Conservation (phyloP, 2,113 vertebrate species). For the Camelus bactrianus region DNA sequence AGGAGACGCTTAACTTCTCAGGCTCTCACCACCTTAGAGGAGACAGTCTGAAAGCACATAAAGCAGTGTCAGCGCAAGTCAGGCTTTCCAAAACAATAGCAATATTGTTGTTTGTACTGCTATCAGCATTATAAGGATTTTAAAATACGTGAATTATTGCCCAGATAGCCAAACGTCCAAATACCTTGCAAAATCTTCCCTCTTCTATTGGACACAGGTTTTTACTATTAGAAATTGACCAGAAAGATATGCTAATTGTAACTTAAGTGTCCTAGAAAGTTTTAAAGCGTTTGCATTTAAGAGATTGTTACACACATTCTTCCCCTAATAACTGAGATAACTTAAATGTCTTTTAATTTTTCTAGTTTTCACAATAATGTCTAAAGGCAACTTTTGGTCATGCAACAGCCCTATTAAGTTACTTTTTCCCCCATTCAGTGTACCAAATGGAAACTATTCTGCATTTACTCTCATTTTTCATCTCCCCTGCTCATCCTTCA, state of each 20-base stretch:
- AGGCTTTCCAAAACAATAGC: neutral
- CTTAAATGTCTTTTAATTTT: neutral
- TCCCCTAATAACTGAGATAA: neutral
- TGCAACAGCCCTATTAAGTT: neutral
- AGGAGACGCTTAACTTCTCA: neutral
- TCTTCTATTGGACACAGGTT: neutral
- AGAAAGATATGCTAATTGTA: neutral
- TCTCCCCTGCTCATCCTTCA: neutral
- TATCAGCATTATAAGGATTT: neutral
- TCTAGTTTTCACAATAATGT: neutral
- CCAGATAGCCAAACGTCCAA: neutral
- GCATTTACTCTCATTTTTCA: neutral
- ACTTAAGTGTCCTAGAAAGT: neutral
- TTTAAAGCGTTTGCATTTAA: neutral
- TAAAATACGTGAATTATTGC: neutral
- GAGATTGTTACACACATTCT: neutral
- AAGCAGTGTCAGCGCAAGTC: neutral
- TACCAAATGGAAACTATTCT: neutral
- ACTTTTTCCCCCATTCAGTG: neutral
- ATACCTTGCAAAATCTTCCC: neutral
- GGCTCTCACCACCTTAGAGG: neutral
- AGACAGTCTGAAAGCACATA: neutral
- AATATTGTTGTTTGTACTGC: neutral
- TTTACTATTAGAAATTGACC: neutral
- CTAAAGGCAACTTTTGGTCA: neutral